These are phyloP conservation scores for Dendrocincla fuliginosa DNA, from an alignment of 2,797 vertebrate species.

Conservation along the genomic window DNA sequence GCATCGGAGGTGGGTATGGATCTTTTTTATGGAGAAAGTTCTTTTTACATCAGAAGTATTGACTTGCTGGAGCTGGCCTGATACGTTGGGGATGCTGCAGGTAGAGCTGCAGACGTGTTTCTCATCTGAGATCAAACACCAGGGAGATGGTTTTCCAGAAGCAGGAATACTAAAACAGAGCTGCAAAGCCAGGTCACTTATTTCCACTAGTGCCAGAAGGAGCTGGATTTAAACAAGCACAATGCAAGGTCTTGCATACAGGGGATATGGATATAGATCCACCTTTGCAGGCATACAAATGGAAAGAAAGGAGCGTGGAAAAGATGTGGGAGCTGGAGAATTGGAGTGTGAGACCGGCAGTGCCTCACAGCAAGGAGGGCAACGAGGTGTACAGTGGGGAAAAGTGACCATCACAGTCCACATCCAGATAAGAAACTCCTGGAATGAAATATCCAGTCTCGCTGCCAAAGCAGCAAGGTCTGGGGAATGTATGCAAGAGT, in stretches of 20 bases:
- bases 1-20: fast-evolving
- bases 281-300: not conserved
- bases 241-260: not conserved
- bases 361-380: fast-evolving
- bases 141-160: not conserved
- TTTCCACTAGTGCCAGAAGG: not conserved
- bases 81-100: not conserved
- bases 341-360: fast-evolving
- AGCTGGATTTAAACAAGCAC: not conserved
- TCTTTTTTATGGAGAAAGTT: not conserved
- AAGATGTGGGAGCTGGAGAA: not conserved
- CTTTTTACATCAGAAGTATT: not conserved
- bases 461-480: not conserved
- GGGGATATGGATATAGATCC: not conserved
- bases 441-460: not conserved
- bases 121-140: not conserved
- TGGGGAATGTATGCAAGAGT: not conserved
- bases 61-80: not conserved
- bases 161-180: not conserved
- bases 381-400: fast-evolving
- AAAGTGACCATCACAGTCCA: fast-evolving
- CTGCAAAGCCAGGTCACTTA: not conserved
- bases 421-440: not conserved
- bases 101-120: not conserved
- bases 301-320: not conserved